phyloP scores from a whole-genome alignment of 2,797 vertebrate genomes.

The Rhynchonycteris naso region DNA sequence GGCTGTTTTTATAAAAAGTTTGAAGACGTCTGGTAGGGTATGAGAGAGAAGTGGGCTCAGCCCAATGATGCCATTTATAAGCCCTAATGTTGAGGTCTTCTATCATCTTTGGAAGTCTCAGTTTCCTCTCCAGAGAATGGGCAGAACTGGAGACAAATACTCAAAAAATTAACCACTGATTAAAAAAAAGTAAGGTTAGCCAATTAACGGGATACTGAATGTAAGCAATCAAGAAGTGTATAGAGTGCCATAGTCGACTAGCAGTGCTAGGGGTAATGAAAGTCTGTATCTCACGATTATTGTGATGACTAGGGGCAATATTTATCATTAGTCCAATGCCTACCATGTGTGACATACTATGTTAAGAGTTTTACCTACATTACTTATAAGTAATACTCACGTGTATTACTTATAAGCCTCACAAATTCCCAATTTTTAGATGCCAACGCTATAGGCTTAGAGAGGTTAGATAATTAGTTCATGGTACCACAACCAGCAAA shows the following conservation, averaged over 20 bases:
- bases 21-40: too few relatives aligned
- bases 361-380: not conserved
- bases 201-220: not conserved
- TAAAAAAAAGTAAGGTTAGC: not conserved
- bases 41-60: not conserved
- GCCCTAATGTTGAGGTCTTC: not conserved
- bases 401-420: not conserved
- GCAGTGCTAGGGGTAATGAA: not conserved
- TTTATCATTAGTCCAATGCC: not conserved
- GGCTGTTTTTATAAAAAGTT: too few relatives aligned
- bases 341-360: not conserved
- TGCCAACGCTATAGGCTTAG: not conserved
- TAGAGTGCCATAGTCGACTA: not conserved
- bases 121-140: not conserved
- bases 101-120: not conserved
- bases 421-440: not conserved
- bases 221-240: slow-evolving; percentile 15
- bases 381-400: not conserved
- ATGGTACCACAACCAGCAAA: not conserved
- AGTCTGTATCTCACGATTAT: not conserved
- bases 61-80: not conserved
- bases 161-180: not conserved
- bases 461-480: not conserved
- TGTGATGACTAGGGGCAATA: not conserved
- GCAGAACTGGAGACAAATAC: not conserved